Evolutionary conservation across 2,888 invertebrate species (phyloP).

Genomic region (Caenorhabditis angaria): DNA sequence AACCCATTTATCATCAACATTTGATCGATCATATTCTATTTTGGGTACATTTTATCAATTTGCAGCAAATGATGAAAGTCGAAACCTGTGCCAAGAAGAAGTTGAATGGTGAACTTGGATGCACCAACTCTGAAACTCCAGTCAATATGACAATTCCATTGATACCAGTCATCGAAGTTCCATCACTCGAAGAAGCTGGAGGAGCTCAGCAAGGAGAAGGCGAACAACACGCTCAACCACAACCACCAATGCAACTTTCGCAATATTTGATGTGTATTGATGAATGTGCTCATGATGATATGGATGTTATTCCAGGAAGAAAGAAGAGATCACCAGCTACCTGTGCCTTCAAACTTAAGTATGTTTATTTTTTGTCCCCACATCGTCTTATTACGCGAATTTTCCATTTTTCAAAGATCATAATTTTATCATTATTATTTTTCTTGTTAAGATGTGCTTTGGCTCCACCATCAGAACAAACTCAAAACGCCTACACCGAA

Average conservation of each 20-base stretch:
- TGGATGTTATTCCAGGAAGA: slow-evolving; percentile 53
- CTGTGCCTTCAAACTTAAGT: slow-evolving; percentile 69
- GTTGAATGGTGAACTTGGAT: slow-evolving; percentile 60
- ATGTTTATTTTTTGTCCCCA: slow-evolving; percentile 6
- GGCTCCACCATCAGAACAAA: slow-evolving; percentile 61
- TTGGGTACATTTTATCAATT: no score
- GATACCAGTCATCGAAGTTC: slow-evolving; percentile 66
- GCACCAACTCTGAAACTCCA: slow-evolving; percentile 67
- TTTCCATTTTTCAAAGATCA: no score
- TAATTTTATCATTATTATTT: no score
- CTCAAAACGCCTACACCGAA: slow-evolving; percentile 62
- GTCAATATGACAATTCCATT: slow-evolving; percentile 69
- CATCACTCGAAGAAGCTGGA: slow-evolving; percentile 41
- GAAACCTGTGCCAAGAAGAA: slow-evolving; percentile 66
- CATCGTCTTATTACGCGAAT: no score
- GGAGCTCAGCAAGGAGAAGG: slow-evolving; percentile 32
- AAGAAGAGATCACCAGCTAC: slow-evolving; percentile 62
- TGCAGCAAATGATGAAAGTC: slow-evolving; percentile 58
- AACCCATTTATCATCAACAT: background rate
- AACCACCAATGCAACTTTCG: slow-evolving; percentile 58
- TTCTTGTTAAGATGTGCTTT: slow-evolving; percentile 60
- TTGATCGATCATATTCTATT: background rate
- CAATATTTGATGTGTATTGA: slow-evolving; percentile 71
- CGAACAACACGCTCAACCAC: slow-evolving; percentile 18
- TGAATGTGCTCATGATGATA: slow-evolving; percentile 65